These are phyloP conservation scores for Alethe castanea DNA, from an alignment of 2,113 vertebrate species.

Conservation along the genomic window DNA sequence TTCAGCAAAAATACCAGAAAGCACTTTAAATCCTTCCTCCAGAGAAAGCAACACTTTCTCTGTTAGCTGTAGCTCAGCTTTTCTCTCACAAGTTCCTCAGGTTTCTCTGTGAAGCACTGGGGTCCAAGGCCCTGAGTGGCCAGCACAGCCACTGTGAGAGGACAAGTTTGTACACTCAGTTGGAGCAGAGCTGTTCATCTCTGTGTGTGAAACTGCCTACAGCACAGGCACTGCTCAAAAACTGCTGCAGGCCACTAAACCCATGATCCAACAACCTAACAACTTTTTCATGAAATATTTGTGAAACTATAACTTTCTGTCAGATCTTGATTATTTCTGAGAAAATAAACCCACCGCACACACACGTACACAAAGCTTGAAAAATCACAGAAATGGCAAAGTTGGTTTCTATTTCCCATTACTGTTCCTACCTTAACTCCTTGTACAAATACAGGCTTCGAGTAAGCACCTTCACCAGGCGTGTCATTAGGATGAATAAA, in stretches of 20 bases:
- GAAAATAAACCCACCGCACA: neutral
- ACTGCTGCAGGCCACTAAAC: neutral
- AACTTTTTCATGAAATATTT: neutral
- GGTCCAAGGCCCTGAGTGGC: rapidly evolving
- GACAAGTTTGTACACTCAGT: rapidly evolving
- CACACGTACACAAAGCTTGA: neutral
- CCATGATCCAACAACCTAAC: neutral
- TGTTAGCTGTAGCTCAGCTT: neutral
- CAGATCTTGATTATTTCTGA: neutral
- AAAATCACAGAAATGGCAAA: neutral
- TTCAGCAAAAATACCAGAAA: neutral
- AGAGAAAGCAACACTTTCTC: neutral
- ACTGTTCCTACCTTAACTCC: neutral
- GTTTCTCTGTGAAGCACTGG: neutral
- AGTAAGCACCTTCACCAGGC: neutral
- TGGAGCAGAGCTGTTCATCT: neutral
- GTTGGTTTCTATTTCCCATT: neutral
- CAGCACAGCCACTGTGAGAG: neutral
- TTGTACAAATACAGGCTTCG: neutral
- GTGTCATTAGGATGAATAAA: neutral
- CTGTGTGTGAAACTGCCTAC: neutral
- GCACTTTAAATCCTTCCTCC: neutral
- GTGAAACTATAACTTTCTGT: neutral
- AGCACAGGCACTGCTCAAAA: neutral
- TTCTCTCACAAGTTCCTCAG: neutral